Base-by-base conservation (phyloP, 2,113 vertebrate genomes). In the Catharus minimus region DNA sequence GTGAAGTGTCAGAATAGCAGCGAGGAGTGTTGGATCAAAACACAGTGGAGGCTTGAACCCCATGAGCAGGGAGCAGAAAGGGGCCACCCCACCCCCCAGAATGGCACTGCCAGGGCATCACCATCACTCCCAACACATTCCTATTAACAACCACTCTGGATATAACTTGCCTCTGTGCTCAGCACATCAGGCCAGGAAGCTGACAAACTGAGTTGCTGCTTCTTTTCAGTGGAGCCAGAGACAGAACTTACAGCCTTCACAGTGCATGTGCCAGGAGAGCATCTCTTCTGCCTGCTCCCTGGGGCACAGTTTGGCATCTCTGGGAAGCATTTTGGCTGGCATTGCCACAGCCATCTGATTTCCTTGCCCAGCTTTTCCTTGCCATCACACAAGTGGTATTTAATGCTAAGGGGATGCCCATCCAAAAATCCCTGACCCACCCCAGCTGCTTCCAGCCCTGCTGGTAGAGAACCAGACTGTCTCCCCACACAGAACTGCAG, bases 71-170 rank as follows among this genome's bases (percentile, higher is more conserved):
- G 44, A 82, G 64, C 0, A 0, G 71, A 50, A 28, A 86, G 60
- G 60, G 85, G 26, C 23, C 32, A 10, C 1, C 0, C 33, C 47
- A 32, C 2, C 0, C 18, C 15, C 39, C 0, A 0, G 53, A 30
- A 30, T 3, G 4, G 85, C 84, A 73, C 71, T 79, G 57, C 57
- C 2, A 1, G 27, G 44, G 53, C 44, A 55, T 18, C 10, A 1
- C 57, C 38, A 26, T 38, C 43, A 72, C 27, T 15, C 78, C 71
- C 4, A 1, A 36, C 3, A 69, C 19, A 24, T 33, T 85, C 65
- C 38, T 75, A 32, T 46, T 33, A 85, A 56, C 82, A 86, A 18
- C 27, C 47, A 11, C 10, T 21, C 69, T 32, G 38, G 12, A 27
- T 62, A 73, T 26, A 57, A 71, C 20, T 50, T 56, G 27, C 18